A percentile compares a stretch with the other conserved stretches of the same genome.
Evolutionary conservation across 2,888 invertebrate species (phyloP).

Genomic region (Nomada flava): DNA sequence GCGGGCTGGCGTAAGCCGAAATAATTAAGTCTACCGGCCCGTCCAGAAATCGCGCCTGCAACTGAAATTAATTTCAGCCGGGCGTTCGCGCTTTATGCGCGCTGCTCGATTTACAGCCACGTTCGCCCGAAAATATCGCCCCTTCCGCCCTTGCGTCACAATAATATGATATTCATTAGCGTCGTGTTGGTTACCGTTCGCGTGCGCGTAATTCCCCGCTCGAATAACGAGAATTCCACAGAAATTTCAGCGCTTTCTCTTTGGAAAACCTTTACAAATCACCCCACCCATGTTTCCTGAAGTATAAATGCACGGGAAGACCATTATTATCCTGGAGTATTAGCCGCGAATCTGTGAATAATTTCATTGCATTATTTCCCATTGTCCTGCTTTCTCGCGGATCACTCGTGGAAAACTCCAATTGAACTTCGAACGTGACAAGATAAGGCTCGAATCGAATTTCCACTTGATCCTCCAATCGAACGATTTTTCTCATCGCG

Average conservation of each 20-base stretch:
- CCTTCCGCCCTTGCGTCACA: background rate
- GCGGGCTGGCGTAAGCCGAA: slow-evolving; percentile 29
- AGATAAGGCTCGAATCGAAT: too few species aligned
- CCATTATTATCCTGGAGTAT: too few species aligned
- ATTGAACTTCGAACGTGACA: background rate
- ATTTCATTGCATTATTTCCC: too few species aligned
- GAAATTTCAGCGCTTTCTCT: background rate
- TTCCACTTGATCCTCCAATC: too few species aligned
- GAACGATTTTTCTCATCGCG: background rate
- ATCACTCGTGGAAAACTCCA: background rate
- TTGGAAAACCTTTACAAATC: background rate
- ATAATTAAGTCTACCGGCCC: slow-evolving; percentile 41
- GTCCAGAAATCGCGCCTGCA: slow-evolving; percentile 39
- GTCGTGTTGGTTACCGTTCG: background rate
- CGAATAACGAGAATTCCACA: background rate
- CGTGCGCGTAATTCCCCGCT: background rate
- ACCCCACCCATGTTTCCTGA: too few species aligned
- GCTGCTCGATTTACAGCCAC: slow-evolving; percentile 17
- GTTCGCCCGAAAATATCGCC: background rate
- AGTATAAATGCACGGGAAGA: too few species aligned
- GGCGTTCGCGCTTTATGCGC: slow-evolving; percentile 7
- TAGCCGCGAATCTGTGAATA: too few species aligned
- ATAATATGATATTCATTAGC: slow-evolving; percentile 23
- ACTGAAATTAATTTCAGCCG: slow-evolving; percentile 47
- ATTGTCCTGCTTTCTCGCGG: too few species aligned